Base-by-base conservation (phyloP, 2,888 invertebrate species). In the Oxytorus armatus region DNA sequence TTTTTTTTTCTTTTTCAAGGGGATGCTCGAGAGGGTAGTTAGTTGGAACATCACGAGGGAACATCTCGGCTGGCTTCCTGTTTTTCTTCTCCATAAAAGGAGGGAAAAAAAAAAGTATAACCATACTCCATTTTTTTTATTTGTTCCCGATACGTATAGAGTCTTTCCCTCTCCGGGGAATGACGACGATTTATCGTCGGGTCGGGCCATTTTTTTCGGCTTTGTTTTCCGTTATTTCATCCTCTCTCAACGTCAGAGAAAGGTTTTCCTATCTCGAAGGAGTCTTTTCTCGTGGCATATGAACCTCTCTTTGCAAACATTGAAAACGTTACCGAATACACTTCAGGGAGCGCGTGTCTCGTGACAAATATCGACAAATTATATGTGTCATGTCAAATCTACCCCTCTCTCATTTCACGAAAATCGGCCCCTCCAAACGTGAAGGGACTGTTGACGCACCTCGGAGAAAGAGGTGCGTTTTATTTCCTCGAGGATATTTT, bases 121-220 rank as follows among this genome's bases (percentile, higher is more conserved):
- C 57, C 14, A 25, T 42, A 61, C 53, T 42, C 18, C 14, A 55
- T 44, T 68, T 78, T 63, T 73, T 55, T 47, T 59, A 65, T 59
- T 79, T 47, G 39, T 47, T 65, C 55, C 55, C 78, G 44, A 75
- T 76, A 59, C 68, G 69, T 66, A 21, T 8, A 68, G 29, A 29
- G 29, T 29, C 29, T 29, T 5, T n/a, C n/a, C n/a, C 29, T 59
- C 74, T 59, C 69, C 39, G 14, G 65, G 53, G 63, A 59, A 39
- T 25, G 33, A 49, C 29, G 42, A 16, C 44, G 74, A 82, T 77
- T 77, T 77, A 82, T 73, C 65, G 66, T 68, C 39, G 57, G 55
- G 66, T 42, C 18, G 66, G 42, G 66, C 51, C 66, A 69, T 72
- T 70, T 70, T 76, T 63, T 47, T 25, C 21, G 21, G n/a, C 53